Percentiles rank a stretch among this genome's conserved stretches.
These are phyloP conservation scores for Bettongia penicillata DNA, from an alignment of 2,113 vertebrate species.

Conservation along the genomic window DNA sequence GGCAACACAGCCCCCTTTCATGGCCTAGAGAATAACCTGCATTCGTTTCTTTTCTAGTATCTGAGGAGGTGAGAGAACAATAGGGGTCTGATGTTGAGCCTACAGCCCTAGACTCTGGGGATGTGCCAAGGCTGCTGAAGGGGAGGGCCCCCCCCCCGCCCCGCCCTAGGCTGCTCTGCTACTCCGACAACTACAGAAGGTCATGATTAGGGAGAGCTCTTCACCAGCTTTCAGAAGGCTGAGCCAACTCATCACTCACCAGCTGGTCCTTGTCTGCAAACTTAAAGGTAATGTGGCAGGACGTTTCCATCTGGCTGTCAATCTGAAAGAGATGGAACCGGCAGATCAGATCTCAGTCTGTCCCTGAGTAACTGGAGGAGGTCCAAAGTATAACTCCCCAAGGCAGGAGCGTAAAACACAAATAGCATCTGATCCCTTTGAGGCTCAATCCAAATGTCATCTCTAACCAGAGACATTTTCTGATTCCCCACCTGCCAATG, in stretches of 20 bases:
- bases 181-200: background rate
- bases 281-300: slow-evolving; percentile 77
- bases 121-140: background rate
- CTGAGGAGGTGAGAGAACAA: background rate
- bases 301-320: slow-evolving; percentile 86
- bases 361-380: background rate
- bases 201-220: background rate
- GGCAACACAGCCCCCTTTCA: too few relatives aligned
- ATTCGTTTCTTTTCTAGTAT: background rate
- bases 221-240: background rate
- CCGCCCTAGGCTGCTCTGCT: background rate
- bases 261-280: slow-evolving; percentile 79
- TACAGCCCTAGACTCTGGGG: background rate
- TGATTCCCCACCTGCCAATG: background rate
- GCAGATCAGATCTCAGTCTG: background rate
- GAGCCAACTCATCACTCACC: slow-evolving; percentile 78
- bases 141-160: background rate
- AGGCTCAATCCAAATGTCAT: background rate
- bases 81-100: background rate
- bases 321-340: slow-evolving; percentile 78
- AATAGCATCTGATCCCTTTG: background rate
- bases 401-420: background rate
- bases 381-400: background rate
- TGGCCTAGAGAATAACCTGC: background rate
- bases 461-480: background rate